Base-by-base conservation (phyloP, 2,888 invertebrate species). In the Pelosia muscerda region DNA sequence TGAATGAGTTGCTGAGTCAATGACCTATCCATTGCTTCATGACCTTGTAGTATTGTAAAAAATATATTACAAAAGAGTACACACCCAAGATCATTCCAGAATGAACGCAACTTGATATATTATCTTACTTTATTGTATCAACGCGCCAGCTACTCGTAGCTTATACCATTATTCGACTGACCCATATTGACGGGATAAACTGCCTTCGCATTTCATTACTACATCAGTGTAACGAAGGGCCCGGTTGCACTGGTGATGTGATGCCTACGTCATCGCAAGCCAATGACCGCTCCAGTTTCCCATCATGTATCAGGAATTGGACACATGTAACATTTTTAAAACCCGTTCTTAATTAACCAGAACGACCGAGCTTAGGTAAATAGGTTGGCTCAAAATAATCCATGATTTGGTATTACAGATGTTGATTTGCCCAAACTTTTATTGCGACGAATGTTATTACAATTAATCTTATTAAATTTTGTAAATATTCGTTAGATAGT, bases 271-370 rank as follows among this genome's bases (percentile, higher is more conserved):
- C 79, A 77, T 58, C 72, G 65, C 49, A 74, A 75, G 87, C 77
- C 89, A 86, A 85, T 73, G 89, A 85, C 90, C 89, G 89, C 73
- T 85, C 89, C 76, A 85, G 72, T 86, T 88, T 74, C 38, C 72
- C 70, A 68, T 61, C 74, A 68, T 78, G 81, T 81, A 84, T 81
- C 79, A 82, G 79, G 73, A 79, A 80, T 83, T 76, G 80, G 82
- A 82, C 79, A 82, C 80, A 82, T 82, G 82, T 84, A 82, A 86
- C 84, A 73, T 83, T 86, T 87, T 86, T 84, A 82, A 86, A 86
- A 83, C 76, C 56, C 78, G 79, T 68, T 81, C 84, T 77, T 86
- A 87, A 88, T 86, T 85, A 88, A 77, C 81, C 68, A 58, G 70
- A 76, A 72, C 82, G 74, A 59, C 69, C 69, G 72, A 72, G 77